phyloP scores from a whole-genome alignment of 2,888 invertebrate species.

The Diadegma fenestrale region DNA sequence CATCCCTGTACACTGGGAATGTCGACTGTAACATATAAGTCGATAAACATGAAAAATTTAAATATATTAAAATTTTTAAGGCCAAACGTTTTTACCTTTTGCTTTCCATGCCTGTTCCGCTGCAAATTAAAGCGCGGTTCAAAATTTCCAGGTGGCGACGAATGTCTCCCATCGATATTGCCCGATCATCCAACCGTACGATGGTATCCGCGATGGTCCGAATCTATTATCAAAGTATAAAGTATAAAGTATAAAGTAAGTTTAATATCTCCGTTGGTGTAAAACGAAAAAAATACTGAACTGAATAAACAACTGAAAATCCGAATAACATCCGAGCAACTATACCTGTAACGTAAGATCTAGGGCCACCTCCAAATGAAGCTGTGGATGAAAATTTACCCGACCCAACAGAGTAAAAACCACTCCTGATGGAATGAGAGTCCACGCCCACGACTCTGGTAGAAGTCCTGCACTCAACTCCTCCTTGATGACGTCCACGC shows the following conservation, averaged over 20 bases:
- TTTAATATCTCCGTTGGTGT: background rate
- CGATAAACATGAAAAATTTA: no score
- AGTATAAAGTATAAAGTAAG: no score
- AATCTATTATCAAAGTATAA: background rate
- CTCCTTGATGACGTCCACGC: conserved; percentile 1
- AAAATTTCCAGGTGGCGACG: background rate
- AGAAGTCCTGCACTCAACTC: conserved; percentile 1
- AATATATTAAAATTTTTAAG: background rate
- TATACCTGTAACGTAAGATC: conserved; percentile 14
- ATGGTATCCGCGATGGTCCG: background rate
- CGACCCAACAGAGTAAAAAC: conserved; percentile 5
- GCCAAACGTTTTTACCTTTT: background rate
- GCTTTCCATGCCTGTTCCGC: conserved; percentile 11
- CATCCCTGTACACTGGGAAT: no score
- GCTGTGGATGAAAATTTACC: conserved; percentile 2
- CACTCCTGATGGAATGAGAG: background rate
- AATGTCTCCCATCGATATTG: background rate
- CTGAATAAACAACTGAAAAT: background rate
- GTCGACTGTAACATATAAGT: no score
- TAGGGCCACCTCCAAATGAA: conserved; percentile 11
- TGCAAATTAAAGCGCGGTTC: background rate
- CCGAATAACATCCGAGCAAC: background rate
- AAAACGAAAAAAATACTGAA: background rate
- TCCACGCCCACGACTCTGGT: conserved; percentile 21
- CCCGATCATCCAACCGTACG: background rate